Conservation (phyloP, 2,888 invertebrate genomes). For the Clostera curtula region DNA sequence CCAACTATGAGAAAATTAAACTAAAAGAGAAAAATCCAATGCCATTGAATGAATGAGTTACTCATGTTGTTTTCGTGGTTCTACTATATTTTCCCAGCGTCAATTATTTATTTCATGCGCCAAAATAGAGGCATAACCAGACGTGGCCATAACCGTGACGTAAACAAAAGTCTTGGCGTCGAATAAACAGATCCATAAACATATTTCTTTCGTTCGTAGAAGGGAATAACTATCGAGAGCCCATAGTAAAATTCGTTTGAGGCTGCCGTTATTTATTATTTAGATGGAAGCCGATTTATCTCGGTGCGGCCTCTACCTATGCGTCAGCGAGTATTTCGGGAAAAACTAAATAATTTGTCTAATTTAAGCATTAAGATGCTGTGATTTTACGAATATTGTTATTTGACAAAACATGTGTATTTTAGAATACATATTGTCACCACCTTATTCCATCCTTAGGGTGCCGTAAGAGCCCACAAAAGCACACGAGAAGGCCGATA, state of each 20-base stretch:
- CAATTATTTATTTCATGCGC: constrained; percentile 10
- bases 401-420: too few relatives aligned
- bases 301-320: constrained; percentile 12
- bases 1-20: too few relatives aligned
- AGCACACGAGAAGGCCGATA: too few relatives aligned
- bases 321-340: too few relatives aligned
- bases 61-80: too few relatives aligned
- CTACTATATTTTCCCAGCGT: constrained; percentile 7
- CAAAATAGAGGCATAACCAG: constrained; percentile 11
- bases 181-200: constrained; percentile 27
- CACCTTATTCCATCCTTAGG: too few relatives aligned
- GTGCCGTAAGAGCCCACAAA: too few relatives aligned
- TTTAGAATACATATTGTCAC: too few relatives aligned
- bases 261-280: constrained; percentile 27
- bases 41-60: too few relatives aligned
- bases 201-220: constrained; percentile 25
- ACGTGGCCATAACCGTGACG: constrained; percentile 18
- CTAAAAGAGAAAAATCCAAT: too few relatives aligned
- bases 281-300: constrained; percentile 22
- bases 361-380: neutral
- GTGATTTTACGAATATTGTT: too few relatives aligned
- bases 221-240: constrained; percentile 23
- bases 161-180: constrained; percentile 23
- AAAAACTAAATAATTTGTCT: neutral
- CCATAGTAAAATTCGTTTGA: constrained; percentile 24